phyloP scores from a whole-genome alignment of 2,797 vertebrate species.

The Anguilla anguilla region DNA sequence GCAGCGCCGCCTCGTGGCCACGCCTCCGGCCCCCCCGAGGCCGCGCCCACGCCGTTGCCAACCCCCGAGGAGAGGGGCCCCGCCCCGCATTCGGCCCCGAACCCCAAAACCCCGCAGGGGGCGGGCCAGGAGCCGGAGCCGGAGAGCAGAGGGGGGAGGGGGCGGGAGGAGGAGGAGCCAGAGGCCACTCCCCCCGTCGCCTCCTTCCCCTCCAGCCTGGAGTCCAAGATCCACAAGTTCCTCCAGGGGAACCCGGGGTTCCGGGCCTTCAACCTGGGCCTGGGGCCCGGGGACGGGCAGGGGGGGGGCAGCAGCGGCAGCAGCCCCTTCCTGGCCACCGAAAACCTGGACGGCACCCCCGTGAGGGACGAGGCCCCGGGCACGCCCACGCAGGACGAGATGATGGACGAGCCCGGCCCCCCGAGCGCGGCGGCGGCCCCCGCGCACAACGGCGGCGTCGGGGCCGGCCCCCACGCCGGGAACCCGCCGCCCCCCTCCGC shows the following conservation, averaged over 20 bases:
- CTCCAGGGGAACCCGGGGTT: slow-evolving; percentile 88
- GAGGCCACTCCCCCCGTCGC: slow-evolving; percentile 29
- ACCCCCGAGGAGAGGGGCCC: slow-evolving; percentile 61
- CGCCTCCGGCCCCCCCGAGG: slow-evolving; percentile 37
- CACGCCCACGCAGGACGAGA: slow-evolving; percentile 95
- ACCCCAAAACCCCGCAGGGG: slow-evolving; percentile 71
- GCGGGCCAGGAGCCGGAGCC: slow-evolving; percentile 46
- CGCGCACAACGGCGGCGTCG: slow-evolving; percentile 17
- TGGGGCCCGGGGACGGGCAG: slow-evolving; percentile 60
- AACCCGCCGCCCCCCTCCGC: neutral
- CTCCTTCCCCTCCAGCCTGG: slow-evolving; percentile 75
- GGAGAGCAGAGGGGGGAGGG: slow-evolving; percentile 47
- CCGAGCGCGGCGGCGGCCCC: neutral
- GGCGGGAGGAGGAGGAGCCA: slow-evolving; percentile 51
- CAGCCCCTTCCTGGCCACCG: slow-evolving; percentile 70
- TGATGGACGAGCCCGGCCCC: slow-evolving; percentile 84
- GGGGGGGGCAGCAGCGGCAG: slow-evolving; percentile 38
- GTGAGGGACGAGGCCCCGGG: slow-evolving; percentile 92
- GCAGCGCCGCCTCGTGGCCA: slow-evolving; percentile 46
- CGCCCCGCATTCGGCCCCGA: slow-evolving; percentile 58
- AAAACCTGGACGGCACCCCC: slow-evolving; percentile 88
- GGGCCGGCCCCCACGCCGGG: slow-evolving; percentile 5
- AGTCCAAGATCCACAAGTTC: slow-evolving; percentile 95
- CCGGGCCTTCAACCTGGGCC: slow-evolving; percentile 82
- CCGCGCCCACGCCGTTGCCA: slow-evolving; percentile 36